Conservation (phyloP, 1,140 invertebrate species). For the Ruditapes philippinarum region DNA sequence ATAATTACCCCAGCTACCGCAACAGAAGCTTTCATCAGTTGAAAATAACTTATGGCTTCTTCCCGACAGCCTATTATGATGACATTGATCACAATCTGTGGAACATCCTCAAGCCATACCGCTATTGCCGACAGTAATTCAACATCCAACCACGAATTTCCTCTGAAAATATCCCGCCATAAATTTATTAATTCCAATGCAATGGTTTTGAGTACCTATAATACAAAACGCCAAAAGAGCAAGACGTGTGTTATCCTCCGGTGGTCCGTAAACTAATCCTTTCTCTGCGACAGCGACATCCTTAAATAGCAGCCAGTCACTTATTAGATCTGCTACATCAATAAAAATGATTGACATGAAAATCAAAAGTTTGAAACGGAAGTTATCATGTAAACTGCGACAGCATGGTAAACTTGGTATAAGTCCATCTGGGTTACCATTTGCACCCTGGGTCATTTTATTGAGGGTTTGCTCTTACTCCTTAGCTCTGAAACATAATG, state of each 20-base stretch:
- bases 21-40: constrained; percentile 78
- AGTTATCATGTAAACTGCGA: constrained; percentile 52
- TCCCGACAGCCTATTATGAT: constrained; percentile 79
- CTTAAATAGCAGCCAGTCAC: constrained; percentile 81
- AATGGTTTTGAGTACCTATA: constrained; percentile 78
- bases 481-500: too few species aligned
- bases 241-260: constrained; percentile 60
- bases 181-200: constrained; percentile 79
- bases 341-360: constrained; percentile 74
- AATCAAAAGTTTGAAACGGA: constrained; percentile 69
- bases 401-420: constrained; percentile 45
- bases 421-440: not conserved
- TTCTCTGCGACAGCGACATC: constrained; percentile 76
- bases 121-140: constrained; percentile 76
- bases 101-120: constrained; percentile 81
- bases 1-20: constrained; percentile 76
- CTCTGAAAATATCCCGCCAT: constrained; percentile 75
- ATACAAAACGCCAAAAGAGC: constrained; percentile 79
- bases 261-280: constrained; percentile 81
- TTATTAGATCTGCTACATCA: constrained; percentile 77
- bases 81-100: constrained; percentile 79
- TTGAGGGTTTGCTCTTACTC: too few species aligned
- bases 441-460: too few species aligned
- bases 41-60: constrained; percentile 81
- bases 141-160: constrained; percentile 76